Percentiles rank a stretch among this genome's conserved stretches.
These are phyloP conservation scores for Paedocypris micromegethes DNA, from an alignment of 2,797 vertebrate genomes.

Conservation along the genomic window DNA sequence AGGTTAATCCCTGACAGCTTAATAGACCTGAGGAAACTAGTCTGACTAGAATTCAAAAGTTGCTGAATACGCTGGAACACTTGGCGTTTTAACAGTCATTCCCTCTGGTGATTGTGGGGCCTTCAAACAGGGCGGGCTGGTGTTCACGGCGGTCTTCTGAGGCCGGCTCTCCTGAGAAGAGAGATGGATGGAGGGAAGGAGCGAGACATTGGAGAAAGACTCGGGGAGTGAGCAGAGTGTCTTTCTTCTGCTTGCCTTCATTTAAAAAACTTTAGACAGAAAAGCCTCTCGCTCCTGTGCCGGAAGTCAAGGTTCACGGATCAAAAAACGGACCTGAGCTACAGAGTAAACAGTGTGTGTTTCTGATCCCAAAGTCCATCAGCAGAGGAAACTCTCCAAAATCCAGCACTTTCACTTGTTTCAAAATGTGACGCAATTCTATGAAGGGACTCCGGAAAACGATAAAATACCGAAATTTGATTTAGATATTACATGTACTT, in stretches of 20 bases:
- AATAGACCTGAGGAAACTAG: neutral
- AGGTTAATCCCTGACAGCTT: constrained; percentile 4
- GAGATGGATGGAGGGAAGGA: constrained; percentile 16
- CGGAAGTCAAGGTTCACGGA: too few species aligned
- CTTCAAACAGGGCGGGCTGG: constrained; percentile 32
- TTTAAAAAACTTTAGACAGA: too few species aligned
- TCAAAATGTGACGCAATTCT: too few species aligned
- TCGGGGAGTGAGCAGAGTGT: too few species aligned
- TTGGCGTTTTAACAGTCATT: constrained; percentile 38
- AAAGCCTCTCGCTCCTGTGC: too few species aligned
- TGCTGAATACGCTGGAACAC: constrained; percentile 7
- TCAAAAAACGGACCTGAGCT: neutral
- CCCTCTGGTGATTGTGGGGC: constrained; percentile 36
- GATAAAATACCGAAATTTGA: too few species aligned
- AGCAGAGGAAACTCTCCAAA: neutral
- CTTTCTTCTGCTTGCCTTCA: too few species aligned
- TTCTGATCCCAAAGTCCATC: neutral
- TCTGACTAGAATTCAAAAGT: constrained; percentile 6
- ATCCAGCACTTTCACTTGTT: too few species aligned
- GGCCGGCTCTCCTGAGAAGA: constrained; percentile 24
- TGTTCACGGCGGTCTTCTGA: constrained; percentile 28
- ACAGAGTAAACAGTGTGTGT: neutral
- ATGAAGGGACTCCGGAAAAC: too few species aligned
- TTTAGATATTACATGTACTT: too few species aligned
- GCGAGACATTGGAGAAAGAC: neutral